phyloP scores from a whole-genome alignment of 2,113 vertebrate species.

The Vicugna pacos region DNA sequence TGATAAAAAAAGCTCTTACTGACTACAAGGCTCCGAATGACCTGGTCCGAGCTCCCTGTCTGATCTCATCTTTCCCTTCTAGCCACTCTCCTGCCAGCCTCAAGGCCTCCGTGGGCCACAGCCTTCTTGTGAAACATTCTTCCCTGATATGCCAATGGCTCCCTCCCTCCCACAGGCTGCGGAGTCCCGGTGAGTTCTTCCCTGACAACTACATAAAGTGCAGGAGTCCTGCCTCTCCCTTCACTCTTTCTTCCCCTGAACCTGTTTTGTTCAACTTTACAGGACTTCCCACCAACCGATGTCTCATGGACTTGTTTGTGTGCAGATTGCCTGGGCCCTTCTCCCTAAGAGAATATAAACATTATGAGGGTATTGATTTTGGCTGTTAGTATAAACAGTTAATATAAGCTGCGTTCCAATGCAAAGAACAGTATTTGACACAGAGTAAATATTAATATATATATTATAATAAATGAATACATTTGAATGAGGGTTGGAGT shows the following conservation, averaged over 20 bases:
- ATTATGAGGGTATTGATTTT: neutral
- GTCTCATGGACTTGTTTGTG: neutral
- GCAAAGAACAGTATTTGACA: neutral
- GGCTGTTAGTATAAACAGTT: neutral
- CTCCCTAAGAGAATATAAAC: neutral
- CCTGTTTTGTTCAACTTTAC: neutral
- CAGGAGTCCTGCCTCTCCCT: neutral
- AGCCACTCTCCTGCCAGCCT: neutral
- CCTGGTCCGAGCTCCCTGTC: neutral
- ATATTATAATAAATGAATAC: conserved; percentile 31
- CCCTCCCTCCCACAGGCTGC: neutral
- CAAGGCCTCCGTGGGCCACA: neutral
- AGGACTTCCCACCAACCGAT: neutral
- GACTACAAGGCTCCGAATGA: neutral
- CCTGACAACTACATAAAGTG: neutral
- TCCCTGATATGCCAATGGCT: neutral
- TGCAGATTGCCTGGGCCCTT: neutral
- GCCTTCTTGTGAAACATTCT: neutral
- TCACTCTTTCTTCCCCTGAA: neutral
- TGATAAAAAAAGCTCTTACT: neutral
- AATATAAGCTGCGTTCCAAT: neutral
- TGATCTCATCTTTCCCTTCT: neutral
- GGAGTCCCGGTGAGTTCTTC: neutral
- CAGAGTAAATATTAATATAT: neutral
- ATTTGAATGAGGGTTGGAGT: neutral